These are phyloP conservation scores for Alitta virens DNA, from an alignment of 2,888 invertebrate species.

Conservation along the genomic window DNA sequence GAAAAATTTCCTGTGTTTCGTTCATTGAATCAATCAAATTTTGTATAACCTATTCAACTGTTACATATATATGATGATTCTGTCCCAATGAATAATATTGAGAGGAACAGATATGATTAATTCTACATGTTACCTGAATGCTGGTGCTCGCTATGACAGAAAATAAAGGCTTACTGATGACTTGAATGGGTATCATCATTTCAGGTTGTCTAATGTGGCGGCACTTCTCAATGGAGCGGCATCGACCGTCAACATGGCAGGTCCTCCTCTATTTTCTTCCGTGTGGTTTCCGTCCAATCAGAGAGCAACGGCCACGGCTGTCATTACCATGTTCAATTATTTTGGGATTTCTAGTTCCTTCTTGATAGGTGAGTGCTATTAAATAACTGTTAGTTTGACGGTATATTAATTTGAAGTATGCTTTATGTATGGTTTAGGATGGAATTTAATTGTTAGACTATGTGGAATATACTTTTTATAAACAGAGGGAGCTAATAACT, in stretches of 20 bases:
- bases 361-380: conserved; percentile 9
- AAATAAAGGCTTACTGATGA: background rate
- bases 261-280: conserved; percentile 56
- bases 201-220: conserved; percentile 46
- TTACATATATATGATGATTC: no score
- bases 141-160: background rate
- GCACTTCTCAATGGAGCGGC: conserved; percentile 57
- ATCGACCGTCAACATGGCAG: conserved; percentile 56
- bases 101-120: no score
- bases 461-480: no score
- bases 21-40: no score
- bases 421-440: no score
- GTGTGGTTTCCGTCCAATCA: conserved; percentile 59
- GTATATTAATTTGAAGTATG: no score
- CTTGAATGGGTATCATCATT: background rate
- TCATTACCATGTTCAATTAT: conserved; percentile 11
- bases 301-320: conserved; percentile 54
- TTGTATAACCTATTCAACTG: no score
- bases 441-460: no score
- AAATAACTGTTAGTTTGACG: no score
- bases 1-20: no score
- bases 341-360: conserved; percentile 8
- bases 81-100: no score
- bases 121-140: background rate
- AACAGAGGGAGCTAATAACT: no score